Conservation (phyloP, 2,888 invertebrate species). For the Silvanus unidentatus region DNA sequence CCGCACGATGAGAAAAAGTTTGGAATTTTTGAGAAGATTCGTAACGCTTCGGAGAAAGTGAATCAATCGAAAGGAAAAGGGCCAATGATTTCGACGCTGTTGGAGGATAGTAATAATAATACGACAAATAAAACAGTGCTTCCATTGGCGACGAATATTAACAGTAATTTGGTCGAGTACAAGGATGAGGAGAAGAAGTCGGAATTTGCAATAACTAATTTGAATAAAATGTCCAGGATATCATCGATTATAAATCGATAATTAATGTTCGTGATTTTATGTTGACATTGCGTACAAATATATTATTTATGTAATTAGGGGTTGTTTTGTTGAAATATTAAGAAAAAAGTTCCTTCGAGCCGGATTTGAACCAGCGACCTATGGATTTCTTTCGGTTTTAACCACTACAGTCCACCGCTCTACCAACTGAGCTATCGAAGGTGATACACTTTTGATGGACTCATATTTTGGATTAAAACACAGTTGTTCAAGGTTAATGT, state of each 20-base stretch:
- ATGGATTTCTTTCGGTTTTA: conserved; percentile 45
- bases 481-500: too few relatives aligned
- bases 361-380: conserved; percentile 45
- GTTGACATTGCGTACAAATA: too few relatives aligned
- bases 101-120: conserved; percentile 34
- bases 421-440: conserved; percentile 44
- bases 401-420: conserved; percentile 41
- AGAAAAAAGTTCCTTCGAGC: conserved; percentile 29
- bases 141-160: conserved; percentile 14
- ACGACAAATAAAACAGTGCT: conserved; percentile 18
- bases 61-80: conserved; percentile 21
- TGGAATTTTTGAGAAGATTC: conserved; percentile 51
- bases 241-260: too few relatives aligned
- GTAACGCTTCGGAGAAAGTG: conserved; percentile 28
- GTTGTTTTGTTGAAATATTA: neutral
- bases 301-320: conserved; percentile 8
- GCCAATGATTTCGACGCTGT: conserved; percentile 39
- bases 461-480: too few relatives aligned
- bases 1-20: conserved; percentile 63
- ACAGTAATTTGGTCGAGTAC: conserved; percentile 6
- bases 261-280: too few relatives aligned
- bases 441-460: conserved; percentile 10
- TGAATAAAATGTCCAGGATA: too few relatives aligned
- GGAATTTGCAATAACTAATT: too few relatives aligned
- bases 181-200: too few relatives aligned